Conservation (phyloP, 2,113 vertebrate genomes). For the Rhinolophus sinicus region DNA sequence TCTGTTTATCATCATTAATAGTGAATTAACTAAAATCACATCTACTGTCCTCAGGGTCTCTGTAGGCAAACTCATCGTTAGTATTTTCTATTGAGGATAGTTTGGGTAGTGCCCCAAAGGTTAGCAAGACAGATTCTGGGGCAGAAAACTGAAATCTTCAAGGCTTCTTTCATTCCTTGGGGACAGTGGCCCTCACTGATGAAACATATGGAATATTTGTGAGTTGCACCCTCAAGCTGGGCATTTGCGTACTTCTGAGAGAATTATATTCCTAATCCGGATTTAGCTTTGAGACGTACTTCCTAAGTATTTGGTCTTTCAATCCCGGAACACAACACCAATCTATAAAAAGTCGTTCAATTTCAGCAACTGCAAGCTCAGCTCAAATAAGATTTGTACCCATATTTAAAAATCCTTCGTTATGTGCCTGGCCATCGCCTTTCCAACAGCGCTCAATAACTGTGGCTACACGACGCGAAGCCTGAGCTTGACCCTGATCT, state of each 20-base stretch:
- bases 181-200: background rate
- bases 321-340: background rate
- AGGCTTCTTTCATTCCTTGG: background rate
- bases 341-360: background rate
- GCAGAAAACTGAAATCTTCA: background rate
- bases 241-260: background rate
- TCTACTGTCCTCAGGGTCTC: background rate
- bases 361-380: background rate
- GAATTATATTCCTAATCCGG: background rate
- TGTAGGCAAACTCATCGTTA: background rate
- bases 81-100: background rate
- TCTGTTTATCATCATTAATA: background rate
- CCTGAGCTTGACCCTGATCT: background rate
- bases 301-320: conserved; percentile 24
- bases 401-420: conserved; percentile 37
- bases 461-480: background rate
- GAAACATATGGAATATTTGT: background rate
- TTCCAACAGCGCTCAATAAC: background rate
- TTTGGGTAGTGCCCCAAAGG: background rate
- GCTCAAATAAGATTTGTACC: background rate
- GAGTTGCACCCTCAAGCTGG: background rate
- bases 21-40: conserved; percentile 8
- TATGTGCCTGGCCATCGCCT: background rate
- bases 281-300: background rate
- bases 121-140: background rate